phyloP scores from a whole-genome alignment of 2,113 vertebrate species.

The Gila orcuttii region DNA sequence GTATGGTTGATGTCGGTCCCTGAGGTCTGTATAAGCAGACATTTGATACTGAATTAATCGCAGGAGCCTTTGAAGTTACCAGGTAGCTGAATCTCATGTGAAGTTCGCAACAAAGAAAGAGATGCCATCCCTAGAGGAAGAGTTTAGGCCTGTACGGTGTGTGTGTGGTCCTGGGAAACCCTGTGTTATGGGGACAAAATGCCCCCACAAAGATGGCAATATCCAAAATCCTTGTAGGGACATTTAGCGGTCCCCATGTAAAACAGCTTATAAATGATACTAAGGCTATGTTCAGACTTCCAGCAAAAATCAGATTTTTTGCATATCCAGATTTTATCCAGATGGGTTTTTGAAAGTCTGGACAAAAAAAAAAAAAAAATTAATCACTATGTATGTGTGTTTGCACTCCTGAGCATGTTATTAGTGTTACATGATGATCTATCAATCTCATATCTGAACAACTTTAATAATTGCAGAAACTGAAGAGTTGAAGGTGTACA shows the following conservation, averaged over 20 bases:
- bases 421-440: background rate
- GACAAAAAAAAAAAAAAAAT: no score
- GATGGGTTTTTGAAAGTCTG: no score
- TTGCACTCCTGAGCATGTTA: background rate
- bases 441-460: background rate
- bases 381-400: background rate
- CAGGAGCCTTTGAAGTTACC: constrained; percentile 23
- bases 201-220: no score
- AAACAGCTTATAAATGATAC: no score
- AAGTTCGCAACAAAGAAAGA: constrained; percentile 13
- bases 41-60: constrained; percentile 15
- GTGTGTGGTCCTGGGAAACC: background rate
- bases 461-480: background rate
- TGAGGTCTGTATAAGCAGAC: constrained; percentile 25
- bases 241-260: no score
- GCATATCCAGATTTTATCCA: no score
- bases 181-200: no score
- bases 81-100: constrained; percentile 21
- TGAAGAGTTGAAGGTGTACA: no score
- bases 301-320: no score
- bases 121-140: background rate
- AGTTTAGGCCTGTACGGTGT: background rate
- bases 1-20: constrained; percentile 23
- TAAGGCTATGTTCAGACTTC: no score
- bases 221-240: no score